Conservation (phyloP, 2,113 vertebrate species). For the Opisthocomus hoazin region DNA sequence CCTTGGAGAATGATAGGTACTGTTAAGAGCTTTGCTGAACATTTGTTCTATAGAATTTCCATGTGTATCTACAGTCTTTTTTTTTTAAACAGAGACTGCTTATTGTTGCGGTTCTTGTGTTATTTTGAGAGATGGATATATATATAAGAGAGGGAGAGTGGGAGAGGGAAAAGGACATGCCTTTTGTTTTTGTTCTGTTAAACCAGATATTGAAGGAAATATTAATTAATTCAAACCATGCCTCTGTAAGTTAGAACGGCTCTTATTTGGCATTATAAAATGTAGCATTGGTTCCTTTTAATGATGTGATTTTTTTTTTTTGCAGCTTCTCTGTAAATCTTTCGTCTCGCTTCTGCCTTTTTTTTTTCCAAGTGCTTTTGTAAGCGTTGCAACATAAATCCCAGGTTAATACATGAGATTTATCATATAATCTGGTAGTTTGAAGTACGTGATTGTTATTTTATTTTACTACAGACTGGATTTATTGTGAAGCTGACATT, state of each 20-base stretch:
- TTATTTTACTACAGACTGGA: slow-evolving; percentile 28
- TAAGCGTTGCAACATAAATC: slow-evolving; percentile 27
- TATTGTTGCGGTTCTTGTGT: not conserved
- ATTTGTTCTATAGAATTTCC: not conserved
- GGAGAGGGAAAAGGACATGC: not conserved
- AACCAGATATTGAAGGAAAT: not conserved
- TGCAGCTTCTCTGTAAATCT: not conserved
- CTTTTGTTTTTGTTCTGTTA: not conserved
- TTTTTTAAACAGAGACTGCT: not conserved
- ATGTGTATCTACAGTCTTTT: not conserved
- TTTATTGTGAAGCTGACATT: slow-evolving; percentile 52
- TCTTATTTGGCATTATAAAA: not conserved
- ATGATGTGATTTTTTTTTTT: fast-evolving
- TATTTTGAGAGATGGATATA: not conserved
- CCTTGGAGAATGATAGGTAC: not conserved
- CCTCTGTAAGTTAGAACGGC: not conserved
- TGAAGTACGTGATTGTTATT: slow-evolving; percentile 41
- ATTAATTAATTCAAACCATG: not conserved
- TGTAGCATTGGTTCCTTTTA: not conserved
- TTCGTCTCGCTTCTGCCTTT: not conserved
- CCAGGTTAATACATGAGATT: slow-evolving; percentile 43
- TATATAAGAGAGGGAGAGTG: too few species aligned
- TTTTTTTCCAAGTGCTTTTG: not conserved
- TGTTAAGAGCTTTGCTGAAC: not conserved
- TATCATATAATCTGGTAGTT: slow-evolving; percentile 39